Percentiles rank a stretch among this genome's conserved stretches.
Evolutionary conservation across 2,797 vertebrate genomes (phyloP).

Genomic region (Acanthiza pusilla): DNA sequence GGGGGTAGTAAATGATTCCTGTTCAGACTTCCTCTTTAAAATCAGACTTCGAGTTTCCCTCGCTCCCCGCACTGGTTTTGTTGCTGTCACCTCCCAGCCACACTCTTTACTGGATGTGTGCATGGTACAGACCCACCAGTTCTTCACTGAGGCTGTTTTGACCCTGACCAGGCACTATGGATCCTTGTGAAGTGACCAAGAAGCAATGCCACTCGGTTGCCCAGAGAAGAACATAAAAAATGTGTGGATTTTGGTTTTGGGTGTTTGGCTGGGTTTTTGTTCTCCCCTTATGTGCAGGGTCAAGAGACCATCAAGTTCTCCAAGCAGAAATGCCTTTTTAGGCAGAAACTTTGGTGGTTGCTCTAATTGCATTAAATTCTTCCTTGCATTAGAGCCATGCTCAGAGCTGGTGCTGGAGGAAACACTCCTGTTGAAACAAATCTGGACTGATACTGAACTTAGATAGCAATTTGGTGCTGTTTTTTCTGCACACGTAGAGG

Average conservation of each 20-base stretch:
- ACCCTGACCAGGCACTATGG: not conserved
- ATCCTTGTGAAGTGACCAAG: not conserved
- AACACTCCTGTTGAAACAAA: not conserved
- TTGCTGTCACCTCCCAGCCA: not conserved
- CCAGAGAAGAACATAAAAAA: not conserved
- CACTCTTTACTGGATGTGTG: not conserved
- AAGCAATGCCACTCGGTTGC: not conserved
- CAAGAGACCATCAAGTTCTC: not conserved
- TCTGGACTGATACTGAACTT: not conserved
- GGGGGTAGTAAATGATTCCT: not conserved
- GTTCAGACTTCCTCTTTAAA: not conserved
- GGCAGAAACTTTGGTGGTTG: not conserved
- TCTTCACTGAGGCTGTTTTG: not conserved
- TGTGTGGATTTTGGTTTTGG: not conserved
- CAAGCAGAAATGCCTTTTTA: not conserved
- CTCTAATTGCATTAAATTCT: not conserved
- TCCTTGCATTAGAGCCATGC: not conserved
- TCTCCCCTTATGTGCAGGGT: not conserved
- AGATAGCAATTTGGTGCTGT: not conserved
- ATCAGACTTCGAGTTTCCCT: not conserved
- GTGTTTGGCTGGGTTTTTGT: accelerated
- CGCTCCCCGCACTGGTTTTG: not conserved
- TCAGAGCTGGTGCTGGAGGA: not conserved
- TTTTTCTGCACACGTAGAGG: not conserved
- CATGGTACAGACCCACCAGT: not conserved